Evolutionary conservation across 2,113 vertebrate genomes (phyloP), one percentile per base, ranked within the genome.

Genomic region (Poecilia latipinna): DNA sequence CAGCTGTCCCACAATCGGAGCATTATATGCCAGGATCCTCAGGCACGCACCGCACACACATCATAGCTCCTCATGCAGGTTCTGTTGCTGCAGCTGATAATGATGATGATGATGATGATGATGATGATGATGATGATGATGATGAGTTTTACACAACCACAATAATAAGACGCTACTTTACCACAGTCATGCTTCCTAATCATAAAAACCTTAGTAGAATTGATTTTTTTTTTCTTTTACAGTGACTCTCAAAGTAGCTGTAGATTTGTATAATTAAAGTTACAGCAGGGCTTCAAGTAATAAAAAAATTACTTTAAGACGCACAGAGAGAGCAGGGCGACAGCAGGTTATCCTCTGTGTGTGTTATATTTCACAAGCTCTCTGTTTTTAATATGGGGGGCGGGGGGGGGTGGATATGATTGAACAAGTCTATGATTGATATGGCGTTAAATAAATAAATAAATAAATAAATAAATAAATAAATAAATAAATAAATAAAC

Each of bases 1-100:
- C 92, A 93, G 93, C 93, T 93, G 93, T 89, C 90, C 89, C 86
- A 91, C 86, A 87, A 85, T 89, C 87, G 63, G 81, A 88, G 82
- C 82, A 85, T 89, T 89, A 90, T 90, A 88, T 83, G 77, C 86
- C 89, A 85, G 81, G 71, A 87, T 82, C 82, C 65, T 51, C 68
- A 39, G 70, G 44, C 77, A 74, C 74, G 65, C 44, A 78, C 67
- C 83, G 74, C 76, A 82, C 83, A 76, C 83, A 79, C 84, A 81
- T 72, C 74, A 70, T 64, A 74, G 72, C n/a, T 39, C 68, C 44
- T 42, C 39, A 4, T 42, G 39, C 39, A 42, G 39, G 12, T 42
- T 42, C 39, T 48, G 44, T 17, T 48, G 44, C 66, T 17, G 74
- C 35, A 72, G 83, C 74, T 80, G 84, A 70, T 84, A 80, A 48